A percentile compares a stretch with the other conserved stretches of the same genome.
Evolutionary conservation across 2,797 vertebrate species (phyloP).

Genomic region (Spondyliosoma cantharus): DNA sequence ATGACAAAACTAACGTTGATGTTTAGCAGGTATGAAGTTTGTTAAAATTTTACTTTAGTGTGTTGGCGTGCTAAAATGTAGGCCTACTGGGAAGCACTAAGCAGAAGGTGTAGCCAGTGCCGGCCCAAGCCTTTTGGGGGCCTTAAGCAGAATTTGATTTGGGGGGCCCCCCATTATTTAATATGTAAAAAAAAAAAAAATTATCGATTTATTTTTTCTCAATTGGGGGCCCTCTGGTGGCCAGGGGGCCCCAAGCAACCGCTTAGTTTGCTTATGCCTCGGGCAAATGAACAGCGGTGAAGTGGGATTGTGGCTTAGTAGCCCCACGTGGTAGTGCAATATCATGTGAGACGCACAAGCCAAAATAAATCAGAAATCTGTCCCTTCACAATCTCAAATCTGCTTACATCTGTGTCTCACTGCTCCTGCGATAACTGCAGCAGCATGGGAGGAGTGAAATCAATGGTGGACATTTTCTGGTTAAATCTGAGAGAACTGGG

Average conservation of each 20-base stretch:
- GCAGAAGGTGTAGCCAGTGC: neutral
- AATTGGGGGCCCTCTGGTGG: no score
- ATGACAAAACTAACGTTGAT: neutral
- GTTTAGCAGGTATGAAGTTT: neutral
- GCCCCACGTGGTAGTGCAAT: neutral
- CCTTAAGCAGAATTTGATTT: no score
- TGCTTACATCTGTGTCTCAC: neutral
- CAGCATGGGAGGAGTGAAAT: slow-evolving; percentile 9
- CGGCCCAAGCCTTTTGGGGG: no score
- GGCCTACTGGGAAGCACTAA: no score
- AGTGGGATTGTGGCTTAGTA: no score
- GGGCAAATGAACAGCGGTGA: neutral
- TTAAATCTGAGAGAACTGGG: slow-evolving; percentile 12
- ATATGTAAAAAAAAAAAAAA: no score
- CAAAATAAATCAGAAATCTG: neutral
- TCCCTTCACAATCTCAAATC: neutral
- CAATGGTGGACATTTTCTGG: slow-evolving; percentile 5
- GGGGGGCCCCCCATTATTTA: no score
- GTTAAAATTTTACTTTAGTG: neutral
- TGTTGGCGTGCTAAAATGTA: neutral
- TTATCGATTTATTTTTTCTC: no score
- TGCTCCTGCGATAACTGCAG: neutral
- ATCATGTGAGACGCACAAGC: neutral
- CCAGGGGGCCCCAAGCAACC: no score
- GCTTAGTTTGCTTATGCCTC: no score